phyloP scores from a whole-genome alignment of 1,140 invertebrate species.

The Pogonomyrmex californicus region DNA sequence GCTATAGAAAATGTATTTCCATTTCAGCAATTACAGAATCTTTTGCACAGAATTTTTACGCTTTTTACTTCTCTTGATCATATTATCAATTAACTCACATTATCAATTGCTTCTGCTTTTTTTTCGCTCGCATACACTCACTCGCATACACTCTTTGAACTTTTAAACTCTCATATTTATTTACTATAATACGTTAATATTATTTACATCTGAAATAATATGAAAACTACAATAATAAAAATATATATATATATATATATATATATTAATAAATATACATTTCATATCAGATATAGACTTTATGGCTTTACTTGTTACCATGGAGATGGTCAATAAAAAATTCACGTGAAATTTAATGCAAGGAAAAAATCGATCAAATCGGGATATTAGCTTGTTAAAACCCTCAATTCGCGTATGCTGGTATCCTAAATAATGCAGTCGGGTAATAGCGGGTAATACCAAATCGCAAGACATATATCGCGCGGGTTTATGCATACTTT shows the following conservation, averaged over 20 bases:
- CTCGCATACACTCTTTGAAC: no score
- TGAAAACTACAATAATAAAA: neutral
- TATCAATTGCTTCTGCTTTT: no score
- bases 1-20: no score
- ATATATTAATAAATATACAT: neutral
- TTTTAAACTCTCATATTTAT: no score
- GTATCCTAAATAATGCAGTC: constrained; percentile 39
- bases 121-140: no score
- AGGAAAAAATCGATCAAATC: constrained; percentile 35
- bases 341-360: neutral
- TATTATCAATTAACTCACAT: no score
- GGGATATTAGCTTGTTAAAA: constrained; percentile 32
- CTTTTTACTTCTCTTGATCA: no score
- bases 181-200: no score
- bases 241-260: neutral
- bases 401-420: neutral
- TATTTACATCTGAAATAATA: neutral
- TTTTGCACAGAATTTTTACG: no score
- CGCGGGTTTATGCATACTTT: constrained; percentile 56
- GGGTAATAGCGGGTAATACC: constrained; percentile 31
- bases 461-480: constrained; percentile 41
- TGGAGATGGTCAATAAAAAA: constrained; percentile 15
- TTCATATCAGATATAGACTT: neutral
- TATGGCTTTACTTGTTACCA: neutral
- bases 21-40: no score